These are phyloP conservation scores for Heterotis niloticus DNA, from an alignment of 2,113 vertebrate genomes.

Conservation along the genomic window DNA sequence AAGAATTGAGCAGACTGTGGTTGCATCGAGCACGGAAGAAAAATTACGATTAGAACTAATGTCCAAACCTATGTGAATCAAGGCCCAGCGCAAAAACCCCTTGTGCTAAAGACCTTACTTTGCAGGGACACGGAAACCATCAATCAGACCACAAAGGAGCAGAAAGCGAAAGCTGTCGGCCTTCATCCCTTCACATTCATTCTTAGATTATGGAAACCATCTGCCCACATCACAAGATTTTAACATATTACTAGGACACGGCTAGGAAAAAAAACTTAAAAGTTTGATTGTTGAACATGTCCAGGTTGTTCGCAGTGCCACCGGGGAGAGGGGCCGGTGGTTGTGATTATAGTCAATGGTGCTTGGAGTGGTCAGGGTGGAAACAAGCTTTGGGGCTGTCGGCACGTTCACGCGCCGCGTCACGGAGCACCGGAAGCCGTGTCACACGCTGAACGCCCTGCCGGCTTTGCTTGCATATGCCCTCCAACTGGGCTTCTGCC, in stretches of 20 bases:
- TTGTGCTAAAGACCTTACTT: neutral
- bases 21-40: neutral
- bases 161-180: slow-evolving; percentile 40
- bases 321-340: neutral
- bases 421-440: neutral
- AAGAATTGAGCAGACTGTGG: neutral
- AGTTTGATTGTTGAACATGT: neutral
- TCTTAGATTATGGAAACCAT: slow-evolving; percentile 60
- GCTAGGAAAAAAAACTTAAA: slow-evolving; percentile 35
- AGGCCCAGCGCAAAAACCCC: neutral
- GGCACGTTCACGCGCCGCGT: neutral
- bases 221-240: slow-evolving; percentile 53
- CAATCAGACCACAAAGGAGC: slow-evolving; percentile 23
- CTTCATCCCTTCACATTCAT: slow-evolving; percentile 57
- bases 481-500: neutral
- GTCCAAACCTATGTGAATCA: neutral
- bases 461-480: neutral
- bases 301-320: neutral
- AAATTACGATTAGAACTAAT: no score
- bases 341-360: neutral
- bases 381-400: neutral
- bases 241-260: slow-evolving; percentile 50
- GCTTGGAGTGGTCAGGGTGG: neutral
- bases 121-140: slow-evolving; percentile 1
- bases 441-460: neutral